Base-by-base conservation (phyloP, 2,888 invertebrate genomes). In the Tetheella fluctuosa region DNA sequence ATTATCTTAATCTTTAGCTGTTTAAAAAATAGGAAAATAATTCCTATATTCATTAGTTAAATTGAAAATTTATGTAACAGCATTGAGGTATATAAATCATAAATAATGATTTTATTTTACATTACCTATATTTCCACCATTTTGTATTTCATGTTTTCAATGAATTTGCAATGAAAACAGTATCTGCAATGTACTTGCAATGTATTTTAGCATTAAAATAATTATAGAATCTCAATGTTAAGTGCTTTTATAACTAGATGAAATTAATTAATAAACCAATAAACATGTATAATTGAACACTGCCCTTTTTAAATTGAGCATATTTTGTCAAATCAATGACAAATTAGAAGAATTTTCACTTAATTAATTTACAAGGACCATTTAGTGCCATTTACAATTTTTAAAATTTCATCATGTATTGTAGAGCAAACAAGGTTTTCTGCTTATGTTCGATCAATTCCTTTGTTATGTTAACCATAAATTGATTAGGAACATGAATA, bases 391-490 rank as follows among this genome's bases (percentile, higher is more conserved):
- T n/a, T n/a, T n/a, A n/a, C n/a, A n/a, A n/a, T n/a, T n/a, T n/a
- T n/a, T n/a, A n/a, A 20, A 48, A 42, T 42, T 4, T n/a, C 20
- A 20, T 48, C n/a, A 7, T n/a, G 15, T 7, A 48, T 17, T 2
- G 10, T 20, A 15, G 7, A 10, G 6, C 10, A 48, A 15, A 17
- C 20, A 10, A 2, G 20, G 20, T 20, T 17, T 48, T 2, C 10
- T 48, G 48, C n/a, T 20, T 8, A 2, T 48, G 17, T 42, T 20
- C 20, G 48, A 10, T 20, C 20, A 48, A 20, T 48, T 10, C 7
- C 48, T 48, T 48, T 20, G 48, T 48, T 48, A 10, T 48, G 10
- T 48, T 48, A 39, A 39, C n/a, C 39, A n/a, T 39, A n/a, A 39
- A n/a, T 39, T n/a, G 5, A 39, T 10, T 39, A 39, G n/a, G n/a